Evolutionary conservation across 2,797 vertebrate genomes (phyloP).

Genomic region (Falco biarmicus): DNA sequence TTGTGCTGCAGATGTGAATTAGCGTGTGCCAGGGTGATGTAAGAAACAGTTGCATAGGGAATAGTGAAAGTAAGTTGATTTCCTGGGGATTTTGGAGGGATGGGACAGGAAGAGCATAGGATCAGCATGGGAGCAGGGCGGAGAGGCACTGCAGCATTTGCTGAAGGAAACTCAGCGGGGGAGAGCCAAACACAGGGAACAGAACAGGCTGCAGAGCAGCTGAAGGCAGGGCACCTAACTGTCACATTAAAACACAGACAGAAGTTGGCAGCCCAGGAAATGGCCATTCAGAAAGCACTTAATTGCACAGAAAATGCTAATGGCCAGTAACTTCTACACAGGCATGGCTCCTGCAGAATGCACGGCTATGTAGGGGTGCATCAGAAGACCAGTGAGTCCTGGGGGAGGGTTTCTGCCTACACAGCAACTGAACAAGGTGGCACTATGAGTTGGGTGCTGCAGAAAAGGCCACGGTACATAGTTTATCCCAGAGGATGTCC

Average conservation of each 20-base stretch:
- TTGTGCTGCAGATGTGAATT: neutral
- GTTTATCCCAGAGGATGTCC: neutral
- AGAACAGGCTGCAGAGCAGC: neutral
- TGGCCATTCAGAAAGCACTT: neutral
- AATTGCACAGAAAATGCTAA: neutral
- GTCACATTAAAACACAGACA: neutral
- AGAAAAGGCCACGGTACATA: neutral
- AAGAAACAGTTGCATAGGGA: fast-evolving
- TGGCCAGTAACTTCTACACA: neutral
- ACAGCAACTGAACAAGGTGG: neutral
- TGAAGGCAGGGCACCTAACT: neutral
- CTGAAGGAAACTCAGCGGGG: neutral
- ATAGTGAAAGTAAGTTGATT: neutral
- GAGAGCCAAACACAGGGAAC: neutral
- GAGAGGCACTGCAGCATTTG: neutral
- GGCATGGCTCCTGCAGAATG: neutral
- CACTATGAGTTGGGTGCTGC: neutral
- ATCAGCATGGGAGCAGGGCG: neutral
- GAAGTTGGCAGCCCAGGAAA: neutral
- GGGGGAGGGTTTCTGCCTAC: neutral
- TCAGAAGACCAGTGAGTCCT: neutral
- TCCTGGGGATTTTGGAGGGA: neutral
- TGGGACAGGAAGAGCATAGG: neutral
- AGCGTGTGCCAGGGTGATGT: neutral
- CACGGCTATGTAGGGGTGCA: neutral